phyloP scores from a whole-genome alignment of 2,113 vertebrate species.

The Coryphaenoides rupestris region DNA sequence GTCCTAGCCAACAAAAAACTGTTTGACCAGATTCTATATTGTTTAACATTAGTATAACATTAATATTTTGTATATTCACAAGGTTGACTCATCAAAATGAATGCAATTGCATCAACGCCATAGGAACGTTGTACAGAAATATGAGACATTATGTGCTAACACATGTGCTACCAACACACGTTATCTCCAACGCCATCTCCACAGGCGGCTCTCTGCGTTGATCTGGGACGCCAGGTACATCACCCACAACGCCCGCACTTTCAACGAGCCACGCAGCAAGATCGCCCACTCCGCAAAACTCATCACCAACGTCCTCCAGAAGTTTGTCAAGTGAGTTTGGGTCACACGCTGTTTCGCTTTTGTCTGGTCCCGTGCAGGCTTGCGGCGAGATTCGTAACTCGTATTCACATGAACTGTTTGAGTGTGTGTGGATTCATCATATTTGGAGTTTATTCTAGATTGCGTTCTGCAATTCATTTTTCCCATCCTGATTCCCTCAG shows the following conservation, averaged over 20 bases:
- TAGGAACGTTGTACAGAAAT: too few species aligned
- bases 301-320: constrained; percentile 89
- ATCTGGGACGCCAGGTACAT: constrained; percentile 94
- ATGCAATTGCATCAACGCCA: too few species aligned
- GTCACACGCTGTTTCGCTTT: background rate
- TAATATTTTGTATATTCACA: too few species aligned
- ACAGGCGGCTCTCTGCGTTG: constrained; percentile 88
- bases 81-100: too few species aligned
- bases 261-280: constrained; percentile 94
- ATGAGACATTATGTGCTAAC: too few species aligned
- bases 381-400: background rate
- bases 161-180: too few species aligned
- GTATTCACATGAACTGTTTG: too few species aligned
- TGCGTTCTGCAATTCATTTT: background rate
- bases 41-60: too few species aligned
- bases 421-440: too few species aligned
- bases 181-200: constrained; percentile 25
- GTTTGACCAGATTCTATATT: too few species aligned
- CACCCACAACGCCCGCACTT: constrained; percentile 90
- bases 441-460: too few species aligned
- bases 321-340: constrained; percentile 86
- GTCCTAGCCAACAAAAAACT: too few species aligned
- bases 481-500: constrained; percentile 64
- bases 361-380: background rate
- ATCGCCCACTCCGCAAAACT: constrained; percentile 91